phyloP scores from a whole-genome alignment of 2,888 invertebrate genomes.

The Calameuta idolon region DNA sequence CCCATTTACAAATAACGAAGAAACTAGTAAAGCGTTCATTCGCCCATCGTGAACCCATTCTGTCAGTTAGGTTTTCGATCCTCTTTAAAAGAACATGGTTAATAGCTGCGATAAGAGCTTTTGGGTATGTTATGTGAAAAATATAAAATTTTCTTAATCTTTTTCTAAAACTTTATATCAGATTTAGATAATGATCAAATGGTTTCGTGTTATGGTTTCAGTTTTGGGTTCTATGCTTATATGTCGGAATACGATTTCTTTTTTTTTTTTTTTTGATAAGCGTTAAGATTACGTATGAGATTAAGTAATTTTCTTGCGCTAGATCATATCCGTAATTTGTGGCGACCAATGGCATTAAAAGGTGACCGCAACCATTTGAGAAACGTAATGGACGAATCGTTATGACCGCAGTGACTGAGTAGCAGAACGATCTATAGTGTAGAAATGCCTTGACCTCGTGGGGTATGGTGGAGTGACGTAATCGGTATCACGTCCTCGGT shows the following conservation, averaged over 20 bases:
- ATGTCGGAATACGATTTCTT: not conserved
- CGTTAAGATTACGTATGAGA: not conserved
- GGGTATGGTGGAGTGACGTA: conserved; percentile 33
- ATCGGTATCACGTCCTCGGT: conserved; percentile 31
- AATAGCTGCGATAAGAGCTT: not conserved
- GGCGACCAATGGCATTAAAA: not conserved
- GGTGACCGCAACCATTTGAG: not conserved
- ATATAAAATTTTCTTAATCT: not conserved
- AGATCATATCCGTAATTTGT: not conserved
- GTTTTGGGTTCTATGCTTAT: not conserved
- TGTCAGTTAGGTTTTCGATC: not conserved
- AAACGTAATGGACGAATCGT: not conserved
- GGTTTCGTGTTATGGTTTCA: not conserved
- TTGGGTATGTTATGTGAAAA: not conserved
- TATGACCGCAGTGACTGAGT: not conserved
- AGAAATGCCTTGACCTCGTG: conserved; percentile 8
- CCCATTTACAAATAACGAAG: not conserved
- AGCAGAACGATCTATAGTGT: not conserved
- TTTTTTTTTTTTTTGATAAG: not conserved
- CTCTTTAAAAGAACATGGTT: not conserved
- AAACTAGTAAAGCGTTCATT: not conserved
- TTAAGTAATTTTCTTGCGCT: not conserved
- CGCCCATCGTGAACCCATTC: not conserved
- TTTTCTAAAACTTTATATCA: not conserved
- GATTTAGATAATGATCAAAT: not conserved